These are phyloP conservation scores for Gobio occitaniae DNA, from an alignment of 2,797 vertebrate species.

Conservation along the genomic window DNA sequence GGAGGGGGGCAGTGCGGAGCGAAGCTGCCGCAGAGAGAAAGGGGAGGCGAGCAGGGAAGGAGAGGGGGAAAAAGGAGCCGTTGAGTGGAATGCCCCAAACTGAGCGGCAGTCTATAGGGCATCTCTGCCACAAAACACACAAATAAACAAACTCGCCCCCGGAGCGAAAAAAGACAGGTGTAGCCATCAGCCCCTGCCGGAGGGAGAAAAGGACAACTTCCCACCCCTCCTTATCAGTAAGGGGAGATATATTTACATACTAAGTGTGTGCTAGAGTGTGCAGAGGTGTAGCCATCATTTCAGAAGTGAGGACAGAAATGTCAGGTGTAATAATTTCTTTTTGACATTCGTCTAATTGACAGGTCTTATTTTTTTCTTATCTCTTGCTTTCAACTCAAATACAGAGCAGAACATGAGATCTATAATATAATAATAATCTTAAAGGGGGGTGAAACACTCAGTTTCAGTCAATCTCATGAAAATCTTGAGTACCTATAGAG, in stretches of 20 bases:
- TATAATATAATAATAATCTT: neutral
- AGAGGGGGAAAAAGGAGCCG: conserved; percentile 52
- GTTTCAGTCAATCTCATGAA: no score
- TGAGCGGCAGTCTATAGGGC: conserved; percentile 55
- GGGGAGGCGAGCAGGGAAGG: conserved; percentile 82
- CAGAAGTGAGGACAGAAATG: neutral
- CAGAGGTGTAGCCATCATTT: neutral
- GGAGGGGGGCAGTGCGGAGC: conserved; percentile 76
- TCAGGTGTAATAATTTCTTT: neutral
- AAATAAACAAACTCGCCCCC: conserved; percentile 79
- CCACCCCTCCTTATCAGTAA: conserved; percentile 71
- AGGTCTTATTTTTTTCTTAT: neutral
- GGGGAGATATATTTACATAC: conserved; percentile 77
- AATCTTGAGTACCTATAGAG: no score
- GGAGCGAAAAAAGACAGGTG: conserved; percentile 75
- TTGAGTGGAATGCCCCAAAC: conserved; percentile 55
- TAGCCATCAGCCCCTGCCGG: conserved; percentile 78
- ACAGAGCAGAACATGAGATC: neutral
- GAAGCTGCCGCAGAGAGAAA: conserved; percentile 81
- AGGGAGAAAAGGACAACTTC: conserved; percentile 73
- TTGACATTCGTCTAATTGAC: no score
- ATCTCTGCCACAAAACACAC: conserved; percentile 67
- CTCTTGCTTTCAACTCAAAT: neutral
- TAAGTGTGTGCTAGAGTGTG: conserved; percentile 75
- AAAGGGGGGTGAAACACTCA: no score